phyloP scores from a whole-genome alignment of 2,113 vertebrate species.

The Oostethus manadensis region DNA sequence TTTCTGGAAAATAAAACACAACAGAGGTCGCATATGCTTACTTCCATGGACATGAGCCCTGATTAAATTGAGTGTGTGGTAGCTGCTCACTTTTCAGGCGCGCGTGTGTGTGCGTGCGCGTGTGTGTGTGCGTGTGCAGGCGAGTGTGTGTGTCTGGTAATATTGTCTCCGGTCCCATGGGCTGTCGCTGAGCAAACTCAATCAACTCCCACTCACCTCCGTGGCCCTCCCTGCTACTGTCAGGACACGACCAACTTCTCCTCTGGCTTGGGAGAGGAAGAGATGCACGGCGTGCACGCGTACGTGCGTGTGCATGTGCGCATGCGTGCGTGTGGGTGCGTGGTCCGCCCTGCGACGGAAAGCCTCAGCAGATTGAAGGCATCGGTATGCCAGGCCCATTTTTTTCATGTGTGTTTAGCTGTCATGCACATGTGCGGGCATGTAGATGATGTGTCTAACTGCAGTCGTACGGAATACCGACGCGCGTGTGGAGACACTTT shows the following conservation, averaged over 20 bases:
- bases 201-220: constrained; percentile 71
- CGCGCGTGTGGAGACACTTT: background rate
- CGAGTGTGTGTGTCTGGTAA: constrained; percentile 66
- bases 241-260: constrained; percentile 46
- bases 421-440: constrained; percentile 3
- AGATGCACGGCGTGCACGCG: constrained; percentile 8
- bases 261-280: constrained; percentile 30
- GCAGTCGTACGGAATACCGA: background rate
- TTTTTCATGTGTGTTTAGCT: constrained; percentile 10
- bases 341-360: constrained; percentile 47
- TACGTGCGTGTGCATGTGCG: constrained; percentile 3
- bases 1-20: constrained; percentile 36
- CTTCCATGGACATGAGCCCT: constrained; percentile 67
- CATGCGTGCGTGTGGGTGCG: constrained; percentile 21
- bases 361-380: constrained; percentile 41
- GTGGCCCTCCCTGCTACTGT: constrained; percentile 41
- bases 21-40: constrained; percentile 65
- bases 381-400: constrained; percentile 8
- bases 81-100: constrained; percentile 60
- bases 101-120: constrained; percentile 22
- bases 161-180: constrained; percentile 73
- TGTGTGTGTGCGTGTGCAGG: constrained; percentile 14
- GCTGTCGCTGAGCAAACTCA: constrained; percentile 75
- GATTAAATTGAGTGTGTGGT: constrained; percentile 73
- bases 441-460: background rate